These are phyloP conservation scores for Aegypius monachus DNA, from an alignment of 2,113 vertebrate species.

Conservation along the genomic window DNA sequence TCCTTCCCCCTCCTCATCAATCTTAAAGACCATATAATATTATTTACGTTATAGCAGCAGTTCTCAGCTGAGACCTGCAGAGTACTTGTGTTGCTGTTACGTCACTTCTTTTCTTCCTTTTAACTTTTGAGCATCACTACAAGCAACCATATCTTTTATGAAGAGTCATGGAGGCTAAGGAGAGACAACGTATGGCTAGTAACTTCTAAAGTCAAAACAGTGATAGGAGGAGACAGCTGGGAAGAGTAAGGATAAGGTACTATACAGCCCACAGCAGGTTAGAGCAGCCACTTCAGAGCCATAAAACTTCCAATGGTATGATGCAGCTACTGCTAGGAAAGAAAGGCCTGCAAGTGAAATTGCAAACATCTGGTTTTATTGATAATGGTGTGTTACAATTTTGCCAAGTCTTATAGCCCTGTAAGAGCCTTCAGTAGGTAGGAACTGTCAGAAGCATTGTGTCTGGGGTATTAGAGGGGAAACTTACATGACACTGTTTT, in stretches of 20 bases:
- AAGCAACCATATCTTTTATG: not conserved
- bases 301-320: not conserved
- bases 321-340: not conserved
- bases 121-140: not conserved
- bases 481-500: not conserved
- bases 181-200: not conserved
- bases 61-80: not conserved
- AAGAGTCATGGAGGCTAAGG: not conserved
- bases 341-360: not conserved
- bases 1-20: not conserved
- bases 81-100: not conserved
- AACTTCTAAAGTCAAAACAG: not conserved
- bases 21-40: not conserved
- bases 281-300: not conserved
- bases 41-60: not conserved
- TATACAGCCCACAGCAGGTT: not conserved
- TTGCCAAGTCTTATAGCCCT: not conserved
- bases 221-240: not conserved
- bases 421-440: not conserved
- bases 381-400: not conserved
- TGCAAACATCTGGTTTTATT: not conserved
- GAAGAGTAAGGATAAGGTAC: not conserved
- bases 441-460: not conserved
- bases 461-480: not conserved
- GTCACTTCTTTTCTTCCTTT: not conserved